A percentile compares a stretch with the other conserved stretches of the same genome.
Conservation (phyloP, 2,888 invertebrate species). For the Torymus tubicola region DNA sequence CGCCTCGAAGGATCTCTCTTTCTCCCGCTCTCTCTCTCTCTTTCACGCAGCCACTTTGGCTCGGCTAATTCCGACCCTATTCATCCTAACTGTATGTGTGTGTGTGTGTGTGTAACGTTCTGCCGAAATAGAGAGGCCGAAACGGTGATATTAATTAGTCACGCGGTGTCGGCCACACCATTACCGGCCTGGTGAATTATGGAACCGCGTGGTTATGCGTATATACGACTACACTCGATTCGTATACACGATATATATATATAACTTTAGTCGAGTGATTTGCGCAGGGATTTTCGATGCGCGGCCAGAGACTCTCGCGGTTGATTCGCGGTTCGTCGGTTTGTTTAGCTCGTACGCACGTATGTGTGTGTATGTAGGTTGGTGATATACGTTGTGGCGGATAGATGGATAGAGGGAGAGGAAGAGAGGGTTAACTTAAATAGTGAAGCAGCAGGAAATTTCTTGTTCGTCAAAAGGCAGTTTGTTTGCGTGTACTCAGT, state of each 20-base stretch:
- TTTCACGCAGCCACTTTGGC: background rate
- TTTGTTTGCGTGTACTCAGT: no score
- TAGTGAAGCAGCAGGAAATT: conserved; percentile 28
- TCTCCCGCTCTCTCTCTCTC: background rate
- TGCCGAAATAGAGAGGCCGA: no score
- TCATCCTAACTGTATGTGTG: no score
- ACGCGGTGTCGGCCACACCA: conserved; percentile 14
- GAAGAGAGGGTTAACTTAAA: conserved; percentile 17
- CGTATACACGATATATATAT: no score
- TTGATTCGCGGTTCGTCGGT: conserved; percentile 9
- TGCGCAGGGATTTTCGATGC: background rate
- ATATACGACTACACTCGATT: no score
- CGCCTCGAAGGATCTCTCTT: background rate
- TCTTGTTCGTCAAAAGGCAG: conserved; percentile 1
- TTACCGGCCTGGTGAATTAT: conserved; percentile 39
- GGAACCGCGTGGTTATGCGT: no score
- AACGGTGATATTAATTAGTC: conserved; percentile 40
- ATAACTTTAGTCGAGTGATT: background rate
- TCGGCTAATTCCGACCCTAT: no score
- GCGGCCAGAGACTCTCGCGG: background rate
- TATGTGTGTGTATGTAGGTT: no score
- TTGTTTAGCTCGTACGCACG: conserved; percentile 4
- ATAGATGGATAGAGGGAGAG: background rate
- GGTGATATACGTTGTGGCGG: background rate
- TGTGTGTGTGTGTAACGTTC: no score